Evolutionary conservation across 2,113 vertebrate species (phyloP), one percentile per base, ranked within the genome.

Genomic region (Pomatostomus ruficeps): DNA sequence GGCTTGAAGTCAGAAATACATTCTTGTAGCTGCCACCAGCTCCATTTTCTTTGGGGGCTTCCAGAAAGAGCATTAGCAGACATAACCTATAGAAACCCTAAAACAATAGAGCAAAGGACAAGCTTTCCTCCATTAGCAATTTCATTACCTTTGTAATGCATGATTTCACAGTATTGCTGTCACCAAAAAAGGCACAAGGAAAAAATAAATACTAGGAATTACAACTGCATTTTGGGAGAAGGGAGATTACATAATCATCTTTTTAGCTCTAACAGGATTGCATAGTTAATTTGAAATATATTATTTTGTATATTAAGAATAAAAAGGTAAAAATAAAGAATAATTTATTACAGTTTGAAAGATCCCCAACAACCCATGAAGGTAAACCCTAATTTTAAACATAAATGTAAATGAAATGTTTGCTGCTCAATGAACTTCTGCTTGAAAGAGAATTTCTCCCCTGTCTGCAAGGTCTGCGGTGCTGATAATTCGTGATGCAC

Each of bases 401-500:
- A 23, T 11, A 54, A 78, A 75, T n/a, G 21, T 23, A 91, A 92
- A 54, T 43, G 2, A 63, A 89, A 85, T 67, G 15, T 85, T 93
- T 6, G 1, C n/a, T 89, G 84, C 54, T 76, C 67, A 80, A 36
- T 62, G 87, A 95, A 96, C 71, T 91, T 91, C 52, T 77, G 68
- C 67, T 86, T 86, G 78, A 88, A 85, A 94, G 76, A 48, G 11
- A 91, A 88, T 96, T 88, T 72, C 65, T 77, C 55, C 58, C 13
- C 71, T 21, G 4, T 76, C 93, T 82, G 29, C 74, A 74, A 94
- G 75, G 77, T 94, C 85, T 83, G 79, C 22, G 33, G 26, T 42
- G 75, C 75, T 91, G 91, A 88, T 91, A 91, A 90, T 90, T 96
- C 57, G 72, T 81, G 85, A 84, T 67, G 86, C 68, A 75, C 61